A percentile compares a stretch with the other conserved stretches of the same genome.
These are phyloP conservation scores for Theocolax elegans DNA, from an alignment of 1,140 invertebrate species.

Conservation along the genomic window DNA sequence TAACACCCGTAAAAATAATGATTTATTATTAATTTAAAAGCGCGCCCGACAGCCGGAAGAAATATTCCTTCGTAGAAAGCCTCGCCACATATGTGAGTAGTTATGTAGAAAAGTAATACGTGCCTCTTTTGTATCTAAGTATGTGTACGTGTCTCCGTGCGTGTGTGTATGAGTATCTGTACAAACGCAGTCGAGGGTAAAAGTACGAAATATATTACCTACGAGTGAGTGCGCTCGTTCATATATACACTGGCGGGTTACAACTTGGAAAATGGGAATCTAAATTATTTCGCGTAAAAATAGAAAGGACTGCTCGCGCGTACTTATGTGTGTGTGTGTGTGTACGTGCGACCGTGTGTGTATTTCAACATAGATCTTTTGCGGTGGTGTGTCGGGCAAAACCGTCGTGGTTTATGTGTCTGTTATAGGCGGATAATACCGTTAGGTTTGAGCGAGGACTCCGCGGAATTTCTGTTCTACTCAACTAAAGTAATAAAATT, in stretches of 20 bases:
- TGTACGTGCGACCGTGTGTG: not conserved
- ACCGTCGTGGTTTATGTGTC: conserved; percentile 15
- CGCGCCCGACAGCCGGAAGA: not conserved
- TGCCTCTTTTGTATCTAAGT: too few species aligned
- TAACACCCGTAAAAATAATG: not conserved
- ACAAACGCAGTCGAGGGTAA: conserved; percentile 2
- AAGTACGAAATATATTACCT: conserved; percentile 15
- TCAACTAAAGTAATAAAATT: conserved; percentile 28
- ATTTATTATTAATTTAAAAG: not conserved
- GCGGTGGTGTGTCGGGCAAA: conserved; percentile 13
- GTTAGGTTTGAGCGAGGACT: conserved; percentile 13
- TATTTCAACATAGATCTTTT: conserved; percentile 12
- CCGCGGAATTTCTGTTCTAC: conserved; percentile 23
- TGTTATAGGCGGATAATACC: conserved; percentile 31
- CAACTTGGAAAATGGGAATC: conserved; percentile 25
- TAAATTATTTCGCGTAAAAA: conserved; percentile 35
- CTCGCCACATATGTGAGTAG: not conserved
- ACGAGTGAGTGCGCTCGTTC: not conserved
- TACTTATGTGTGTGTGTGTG: too few species aligned
- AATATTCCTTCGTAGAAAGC: not conserved
- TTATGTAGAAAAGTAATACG: too few species aligned
- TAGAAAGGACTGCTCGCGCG: conserved; percentile 26
- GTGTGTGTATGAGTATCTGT: too few species aligned
- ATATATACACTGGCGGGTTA: not conserved
- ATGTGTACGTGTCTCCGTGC: too few species aligned